phyloP scores from a whole-genome alignment of 2,113 vertebrate species.

The Thryonomys swinderianus region DNA sequence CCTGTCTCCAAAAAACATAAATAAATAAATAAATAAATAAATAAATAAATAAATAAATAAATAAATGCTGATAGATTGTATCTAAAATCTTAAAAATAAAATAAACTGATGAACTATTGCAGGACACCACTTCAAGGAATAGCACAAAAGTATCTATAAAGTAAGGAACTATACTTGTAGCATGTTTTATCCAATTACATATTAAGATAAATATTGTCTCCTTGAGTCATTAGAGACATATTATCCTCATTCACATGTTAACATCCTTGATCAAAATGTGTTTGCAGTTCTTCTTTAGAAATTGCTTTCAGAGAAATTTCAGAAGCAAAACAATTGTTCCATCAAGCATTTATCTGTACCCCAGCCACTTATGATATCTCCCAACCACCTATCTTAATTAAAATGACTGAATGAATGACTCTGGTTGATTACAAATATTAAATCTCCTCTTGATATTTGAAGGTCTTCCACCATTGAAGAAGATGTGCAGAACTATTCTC shows the following conservation, averaged over 20 bases:
- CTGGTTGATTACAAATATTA: constrained; percentile 37
- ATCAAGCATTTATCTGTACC: neutral
- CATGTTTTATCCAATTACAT: neutral
- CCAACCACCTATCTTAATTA: neutral
- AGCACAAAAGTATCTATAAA: neutral
- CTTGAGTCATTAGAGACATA: neutral
- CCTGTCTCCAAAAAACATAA: too few relatives aligned
- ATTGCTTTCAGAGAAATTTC: neutral
- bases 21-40: too few relatives aligned
- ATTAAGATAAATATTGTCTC: neutral
- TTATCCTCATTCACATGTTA: neutral
- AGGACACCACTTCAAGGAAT: neutral
- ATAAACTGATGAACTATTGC: neutral
- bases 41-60: too few relatives aligned
- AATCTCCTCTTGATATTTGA: neutral
- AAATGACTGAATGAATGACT: neutral
- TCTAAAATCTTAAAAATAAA: neutral
- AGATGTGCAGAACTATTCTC: neutral
- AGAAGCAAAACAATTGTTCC: constrained; percentile 18
- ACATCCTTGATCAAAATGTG: neutral
- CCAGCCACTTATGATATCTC: neutral
- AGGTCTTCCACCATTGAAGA: neutral
- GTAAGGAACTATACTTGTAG: neutral
- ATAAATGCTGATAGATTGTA: neutral
- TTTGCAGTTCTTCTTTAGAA: neutral